These are phyloP conservation scores for Aplochiton taeniatus DNA, from an alignment of 2,797 vertebrate species.

Conservation along the genomic window DNA sequence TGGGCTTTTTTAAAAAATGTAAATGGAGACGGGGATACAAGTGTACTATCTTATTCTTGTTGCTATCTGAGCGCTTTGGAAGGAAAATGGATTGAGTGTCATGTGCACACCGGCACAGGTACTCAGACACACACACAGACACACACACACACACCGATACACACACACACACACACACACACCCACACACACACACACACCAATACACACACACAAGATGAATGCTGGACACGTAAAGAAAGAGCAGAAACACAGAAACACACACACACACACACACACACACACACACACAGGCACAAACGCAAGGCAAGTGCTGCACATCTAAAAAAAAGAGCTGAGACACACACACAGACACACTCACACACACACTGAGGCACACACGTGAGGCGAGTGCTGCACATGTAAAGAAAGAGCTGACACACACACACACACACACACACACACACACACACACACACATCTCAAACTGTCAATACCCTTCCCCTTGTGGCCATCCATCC, in stretches of 20 bases:
- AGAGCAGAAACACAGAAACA: too few species aligned
- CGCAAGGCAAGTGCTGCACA: neutral
- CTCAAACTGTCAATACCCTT: neutral
- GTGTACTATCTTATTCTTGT: too few species aligned
- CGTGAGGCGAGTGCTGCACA: neutral
- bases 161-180: neutral
- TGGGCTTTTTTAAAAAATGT: slow-evolving; percentile 22
- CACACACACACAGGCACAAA: neutral
- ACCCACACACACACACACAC: neutral
- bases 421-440: neutral
- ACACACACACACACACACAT: neutral
- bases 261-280: neutral
- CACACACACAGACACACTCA: slow-evolving; percentile 1
- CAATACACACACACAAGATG: neutral
- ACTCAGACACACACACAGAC: neutral
- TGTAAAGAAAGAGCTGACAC: neutral
- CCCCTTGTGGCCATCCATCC: neutral
- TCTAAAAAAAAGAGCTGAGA: neutral
- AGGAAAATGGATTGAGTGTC: neutral
- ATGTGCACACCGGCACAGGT: too few species aligned
- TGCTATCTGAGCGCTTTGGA: slow-evolving; percentile 6
- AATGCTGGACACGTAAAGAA: neutral
- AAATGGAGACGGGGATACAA: slow-evolving; percentile 23
- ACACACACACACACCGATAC: neutral
- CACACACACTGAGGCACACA: too few species aligned